These are phyloP conservation scores for Lophochroa leadbeateri DNA, from an alignment of 2,113 vertebrate genomes.

Conservation along the genomic window DNA sequence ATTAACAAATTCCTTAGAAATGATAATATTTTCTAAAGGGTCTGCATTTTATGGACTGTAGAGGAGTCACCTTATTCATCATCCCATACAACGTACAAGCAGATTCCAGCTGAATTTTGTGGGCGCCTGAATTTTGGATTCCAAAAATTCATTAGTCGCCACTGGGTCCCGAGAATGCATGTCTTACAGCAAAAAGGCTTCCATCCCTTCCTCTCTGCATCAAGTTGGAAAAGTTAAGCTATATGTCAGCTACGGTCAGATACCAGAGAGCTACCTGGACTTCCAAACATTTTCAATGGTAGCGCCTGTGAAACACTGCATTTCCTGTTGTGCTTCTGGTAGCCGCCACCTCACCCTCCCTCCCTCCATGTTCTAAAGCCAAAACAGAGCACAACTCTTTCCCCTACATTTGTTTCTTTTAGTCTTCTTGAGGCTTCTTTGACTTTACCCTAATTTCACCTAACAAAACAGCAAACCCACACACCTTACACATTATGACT, in stretches of 20 bases:
- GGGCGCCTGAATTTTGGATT: neutral
- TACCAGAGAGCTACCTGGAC: neutral
- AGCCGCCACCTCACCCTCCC: accelerated
- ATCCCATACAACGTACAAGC: accelerated
- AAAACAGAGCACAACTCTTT: neutral
- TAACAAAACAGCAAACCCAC: neutral
- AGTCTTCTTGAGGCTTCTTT: neutral
- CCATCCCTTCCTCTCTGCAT: neutral
- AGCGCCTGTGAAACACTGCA: accelerated
- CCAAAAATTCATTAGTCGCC: neutral
- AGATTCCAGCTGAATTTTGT: neutral
- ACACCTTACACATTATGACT: accelerated
- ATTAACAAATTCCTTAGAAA: neutral
- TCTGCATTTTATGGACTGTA: neutral
- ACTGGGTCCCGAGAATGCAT: accelerated
- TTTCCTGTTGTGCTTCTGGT: neutral
- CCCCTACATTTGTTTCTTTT: neutral
- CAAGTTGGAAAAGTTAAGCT: neutral
- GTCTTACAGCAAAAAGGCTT: neutral
- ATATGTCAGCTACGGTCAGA: neutral
- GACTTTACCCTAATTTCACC: neutral
- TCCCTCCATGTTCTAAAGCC: neutral
- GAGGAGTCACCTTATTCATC: neutral
- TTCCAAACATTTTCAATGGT: neutral
- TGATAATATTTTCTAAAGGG: neutral